Percentiles rank a stretch among this genome's conserved stretches.
These are phyloP conservation scores for Eupleurogrammus muticus DNA, from an alignment of 2,797 vertebrate genomes.

Conservation along the genomic window DNA sequence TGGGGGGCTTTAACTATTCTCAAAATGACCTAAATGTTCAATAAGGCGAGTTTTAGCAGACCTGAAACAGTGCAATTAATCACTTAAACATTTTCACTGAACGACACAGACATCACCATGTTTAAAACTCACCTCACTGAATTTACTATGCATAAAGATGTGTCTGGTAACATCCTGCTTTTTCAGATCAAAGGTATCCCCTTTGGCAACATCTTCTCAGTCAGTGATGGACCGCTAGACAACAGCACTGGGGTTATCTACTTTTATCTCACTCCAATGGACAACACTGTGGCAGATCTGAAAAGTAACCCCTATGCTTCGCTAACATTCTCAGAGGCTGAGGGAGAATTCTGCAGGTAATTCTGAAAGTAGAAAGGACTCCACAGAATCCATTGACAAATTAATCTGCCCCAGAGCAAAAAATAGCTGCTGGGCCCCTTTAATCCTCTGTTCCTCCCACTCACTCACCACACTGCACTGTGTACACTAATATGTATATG, in stretches of 20 bases:
- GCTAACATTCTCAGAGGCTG: slow-evolving; percentile 87
- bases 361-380: background rate
- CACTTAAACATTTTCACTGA: background rate
- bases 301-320: slow-evolving; percentile 87
- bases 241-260: slow-evolving; percentile 92
- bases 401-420: background rate
- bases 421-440: background rate
- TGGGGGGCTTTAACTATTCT: too few species aligned
- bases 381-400: background rate
- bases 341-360: slow-evolving; percentile 91
- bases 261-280: slow-evolving; percentile 89
- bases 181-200: slow-evolving; percentile 89
- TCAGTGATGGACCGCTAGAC: slow-evolving; percentile 89
- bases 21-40: too few species aligned
- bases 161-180: background rate
- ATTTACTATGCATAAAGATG: background rate
- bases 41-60: background rate
- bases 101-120: background rate
- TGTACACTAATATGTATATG: background rate
- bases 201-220: slow-evolving; percentile 90
- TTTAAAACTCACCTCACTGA: background rate
- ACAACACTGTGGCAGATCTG: slow-evolving; percentile 86
- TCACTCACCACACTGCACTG: background rate
- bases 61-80: too few species aligned
- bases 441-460: background rate